phyloP scores from a whole-genome alignment of 2,797 vertebrate genomes.

The Gymnothorax reevesii region DNA sequence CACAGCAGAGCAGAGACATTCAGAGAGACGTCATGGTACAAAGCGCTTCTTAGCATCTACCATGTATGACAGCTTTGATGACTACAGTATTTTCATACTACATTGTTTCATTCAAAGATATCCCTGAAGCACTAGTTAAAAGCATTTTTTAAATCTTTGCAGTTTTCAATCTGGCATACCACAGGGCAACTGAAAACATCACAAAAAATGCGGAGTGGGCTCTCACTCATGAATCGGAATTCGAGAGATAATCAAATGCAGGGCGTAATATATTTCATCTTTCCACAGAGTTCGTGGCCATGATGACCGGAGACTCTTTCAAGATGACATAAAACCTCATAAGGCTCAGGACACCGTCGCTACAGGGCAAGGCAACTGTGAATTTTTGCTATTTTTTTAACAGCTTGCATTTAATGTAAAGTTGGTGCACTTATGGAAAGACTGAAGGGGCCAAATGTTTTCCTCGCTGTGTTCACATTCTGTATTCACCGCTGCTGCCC shows the following conservation, averaged over 20 bases:
- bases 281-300: conserved; percentile 64
- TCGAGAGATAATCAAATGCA: neutral
- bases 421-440: neutral
- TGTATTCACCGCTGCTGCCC: neutral
- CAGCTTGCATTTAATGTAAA: neutral
- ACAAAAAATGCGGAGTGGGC: neutral
- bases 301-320: conserved; percentile 72
- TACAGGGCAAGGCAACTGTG: neutral
- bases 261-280: neutral
- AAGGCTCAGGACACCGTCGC: neutral
- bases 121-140: neutral
- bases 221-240: neutral
- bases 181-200: neutral
- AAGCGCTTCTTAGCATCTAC: neutral
- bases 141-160: neutral
- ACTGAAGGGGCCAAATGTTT: neutral
- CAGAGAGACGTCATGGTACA: neutral
- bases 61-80: neutral
- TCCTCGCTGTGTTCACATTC: neutral
- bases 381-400: neutral
- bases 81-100: neutral
- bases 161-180: neutral
- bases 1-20: neutral
- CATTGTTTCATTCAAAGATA: neutral
- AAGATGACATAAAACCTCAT: conserved; percentile 62